Evolutionary conservation across 2,113 vertebrate genomes (phyloP).

Genomic region (Serilophus lunatus): DNA sequence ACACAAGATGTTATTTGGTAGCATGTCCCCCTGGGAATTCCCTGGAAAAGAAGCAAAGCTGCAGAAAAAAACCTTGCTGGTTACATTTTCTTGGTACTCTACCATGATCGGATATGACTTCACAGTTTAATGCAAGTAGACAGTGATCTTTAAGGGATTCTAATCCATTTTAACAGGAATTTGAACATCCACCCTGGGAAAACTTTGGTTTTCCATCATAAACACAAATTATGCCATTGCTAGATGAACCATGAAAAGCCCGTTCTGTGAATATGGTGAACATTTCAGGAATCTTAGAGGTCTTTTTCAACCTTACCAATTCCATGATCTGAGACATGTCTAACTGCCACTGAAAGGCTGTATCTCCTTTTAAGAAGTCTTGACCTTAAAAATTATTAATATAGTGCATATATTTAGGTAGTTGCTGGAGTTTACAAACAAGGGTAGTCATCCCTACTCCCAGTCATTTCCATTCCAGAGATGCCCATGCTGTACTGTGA

Average conservation of each 20-base stretch:
- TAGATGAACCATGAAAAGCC: background rate
- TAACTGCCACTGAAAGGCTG: background rate
- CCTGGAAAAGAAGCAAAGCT: background rate
- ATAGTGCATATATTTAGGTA: background rate
- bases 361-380: background rate
- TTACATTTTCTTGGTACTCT: background rate
- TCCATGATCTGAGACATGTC: background rate
- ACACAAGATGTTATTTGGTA: background rate
- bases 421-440: background rate
- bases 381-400: background rate
- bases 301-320: background rate
- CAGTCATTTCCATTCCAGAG: background rate
- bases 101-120: background rate
- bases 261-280: background rate
- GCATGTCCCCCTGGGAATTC: background rate
- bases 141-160: background rate
- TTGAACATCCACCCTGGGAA: background rate
- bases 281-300: background rate
- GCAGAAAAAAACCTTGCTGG: background rate
- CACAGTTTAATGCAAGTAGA: background rate
- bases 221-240: background rate
- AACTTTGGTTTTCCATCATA: background rate
- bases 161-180: background rate
- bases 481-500: background rate
- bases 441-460: background rate